A percentile compares a stretch with the other conserved stretches of the same genome.
These are phyloP conservation scores for Stratiomys singularior DNA, from an alignment of 2,888 invertebrate genomes.

Conservation along the genomic window DNA sequence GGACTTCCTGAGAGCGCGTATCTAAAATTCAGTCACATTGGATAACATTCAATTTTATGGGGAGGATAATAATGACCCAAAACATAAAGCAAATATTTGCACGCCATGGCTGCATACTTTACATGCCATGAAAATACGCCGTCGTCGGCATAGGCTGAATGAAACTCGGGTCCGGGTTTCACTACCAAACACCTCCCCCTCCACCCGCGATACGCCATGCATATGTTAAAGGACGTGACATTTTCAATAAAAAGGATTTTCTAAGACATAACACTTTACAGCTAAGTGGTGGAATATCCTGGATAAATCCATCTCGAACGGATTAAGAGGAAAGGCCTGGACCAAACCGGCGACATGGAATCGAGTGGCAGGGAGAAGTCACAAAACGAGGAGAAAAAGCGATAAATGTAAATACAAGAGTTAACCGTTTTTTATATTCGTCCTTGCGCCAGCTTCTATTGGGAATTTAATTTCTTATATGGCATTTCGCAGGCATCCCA, in stretches of 20 bases:
- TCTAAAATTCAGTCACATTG: conserved; percentile 19
- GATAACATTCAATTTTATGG: conserved; percentile 18
- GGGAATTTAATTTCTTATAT: conserved; percentile 19
- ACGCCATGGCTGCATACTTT: neutral
- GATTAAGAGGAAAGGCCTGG: conserved; percentile 5
- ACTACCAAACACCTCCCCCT: neutral
- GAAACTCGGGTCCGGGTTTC: neutral
- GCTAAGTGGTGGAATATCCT: conserved; percentile 7
- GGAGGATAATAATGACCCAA: conserved; percentile 19
- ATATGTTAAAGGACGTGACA: neutral
- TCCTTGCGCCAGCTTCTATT: neutral
- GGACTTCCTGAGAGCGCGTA: conserved; percentile 14
- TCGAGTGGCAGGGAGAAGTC: too few relatives aligned
- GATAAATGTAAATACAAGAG: neutral
- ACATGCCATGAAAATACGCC: conserved; percentile 9
- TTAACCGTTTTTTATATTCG: neutral
- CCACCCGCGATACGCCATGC: neutral
- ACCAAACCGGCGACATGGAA: neutral
- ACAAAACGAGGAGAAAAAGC: neutral
- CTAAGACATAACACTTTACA: conserved; percentile 16
- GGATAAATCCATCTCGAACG: neutral
- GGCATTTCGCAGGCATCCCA: too few relatives aligned
- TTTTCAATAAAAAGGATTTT: conserved; percentile 14
- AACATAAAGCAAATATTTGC: conserved; percentile 21
- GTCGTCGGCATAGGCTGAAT: neutral